Evolutionary conservation across 2,113 vertebrate species (phyloP).

Genomic region (Prionailurus bengalensis): DNA sequence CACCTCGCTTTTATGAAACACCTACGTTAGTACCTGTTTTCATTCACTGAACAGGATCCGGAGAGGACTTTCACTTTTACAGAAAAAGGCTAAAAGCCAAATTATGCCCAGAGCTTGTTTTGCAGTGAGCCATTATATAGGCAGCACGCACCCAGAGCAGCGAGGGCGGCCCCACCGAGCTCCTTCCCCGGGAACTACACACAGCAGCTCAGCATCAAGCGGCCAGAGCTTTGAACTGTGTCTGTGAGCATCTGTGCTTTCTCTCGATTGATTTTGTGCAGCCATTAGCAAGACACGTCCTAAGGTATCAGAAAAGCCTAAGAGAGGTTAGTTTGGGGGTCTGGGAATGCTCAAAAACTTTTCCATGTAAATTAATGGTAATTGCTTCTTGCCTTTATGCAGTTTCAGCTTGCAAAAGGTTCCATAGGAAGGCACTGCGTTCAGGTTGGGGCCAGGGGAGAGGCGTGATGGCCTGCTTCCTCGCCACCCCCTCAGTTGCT

Average conservation of each 20-base stretch:
- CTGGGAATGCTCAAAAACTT: neutral
- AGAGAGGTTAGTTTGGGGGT: neutral
- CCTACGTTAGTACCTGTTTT: neutral
- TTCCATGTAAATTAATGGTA: neutral
- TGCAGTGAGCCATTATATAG: neutral
- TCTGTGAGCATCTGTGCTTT: neutral
- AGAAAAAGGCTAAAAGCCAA: neutral
- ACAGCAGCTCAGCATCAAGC: neutral
- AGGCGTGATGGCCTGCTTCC: neutral
- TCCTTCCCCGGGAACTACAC: neutral
- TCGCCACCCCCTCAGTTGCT: neutral
- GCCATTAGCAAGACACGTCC: neutral
- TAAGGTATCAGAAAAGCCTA: neutral
- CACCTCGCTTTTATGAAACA: neutral
- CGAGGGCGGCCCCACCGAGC: neutral
- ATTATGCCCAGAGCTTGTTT: neutral
- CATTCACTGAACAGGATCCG: neutral
- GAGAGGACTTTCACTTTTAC: neutral
- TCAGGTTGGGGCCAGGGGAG: neutral
- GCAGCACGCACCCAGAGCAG: neutral
- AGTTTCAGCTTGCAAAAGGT: neutral
- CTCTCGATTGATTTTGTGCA: neutral
- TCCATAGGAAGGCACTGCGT: neutral
- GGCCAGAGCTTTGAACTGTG: neutral
- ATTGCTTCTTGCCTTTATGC: neutral